Evolutionary conservation across 2,888 invertebrate species (phyloP), one percentile per base, ranked within the genome.

Genomic region (Brachyptera putata): DNA sequence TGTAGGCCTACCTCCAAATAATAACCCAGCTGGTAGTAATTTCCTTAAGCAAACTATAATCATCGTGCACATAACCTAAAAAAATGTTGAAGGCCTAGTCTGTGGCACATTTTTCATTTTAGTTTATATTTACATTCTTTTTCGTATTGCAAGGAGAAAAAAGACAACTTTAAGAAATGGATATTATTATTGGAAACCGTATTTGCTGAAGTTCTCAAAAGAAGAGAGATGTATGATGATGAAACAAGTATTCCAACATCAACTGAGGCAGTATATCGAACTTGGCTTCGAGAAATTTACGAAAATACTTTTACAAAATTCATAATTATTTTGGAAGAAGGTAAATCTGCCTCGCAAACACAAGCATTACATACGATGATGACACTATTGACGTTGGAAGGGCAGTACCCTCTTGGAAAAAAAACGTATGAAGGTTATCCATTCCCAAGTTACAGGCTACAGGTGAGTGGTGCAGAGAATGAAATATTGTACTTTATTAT

Each of bases 381-480:
- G 81, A 87, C 87, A 70, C 73, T 91, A 59, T 75, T 92, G 67
- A 80, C 83, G 43, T 80, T 80, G 58, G 91, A 92, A 75, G 88
- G 88, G 7, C 83, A 81, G 69, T 76, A 82, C 70, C 87, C 87
- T 0, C 69, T 87, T 34, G 83, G 83, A 67, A 72, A 74, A 2
- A 67, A 73, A 1, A 71, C 71, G 4, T 74, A 76, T 16, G 78
- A 80, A 1, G 75, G 75, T 9, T 80, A 81, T 67, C 81, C 79
- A 69, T 87, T 91, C 70, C 90, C 90, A 1, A 73, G 81, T 13
- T 74, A 78, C 48, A 80, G 86, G 66, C 77, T 91, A 56, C 85
- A 86, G 76, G 80, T 80, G 68, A 69, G 64, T 56, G 30, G 64
- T 56, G 30, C 30, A 30, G 30, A 30, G 30, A n/a, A n/a, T n/a